Evolutionary conservation across 2,797 vertebrate genomes (phyloP), one percentile per base, ranked within the genome.

Genomic region (Clamator glandarius): DNA sequence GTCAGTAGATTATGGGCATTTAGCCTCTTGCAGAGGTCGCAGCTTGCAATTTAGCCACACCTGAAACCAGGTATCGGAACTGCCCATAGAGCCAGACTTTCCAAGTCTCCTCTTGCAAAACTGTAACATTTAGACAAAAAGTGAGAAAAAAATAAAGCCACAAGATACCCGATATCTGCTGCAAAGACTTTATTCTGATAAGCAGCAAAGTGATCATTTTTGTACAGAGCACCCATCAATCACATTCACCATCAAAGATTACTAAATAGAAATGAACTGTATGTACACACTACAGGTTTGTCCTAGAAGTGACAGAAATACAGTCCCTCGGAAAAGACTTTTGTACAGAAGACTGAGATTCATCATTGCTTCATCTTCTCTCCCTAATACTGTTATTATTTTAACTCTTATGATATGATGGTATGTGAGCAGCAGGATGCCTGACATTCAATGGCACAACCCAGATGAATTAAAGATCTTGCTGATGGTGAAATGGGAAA

Each of bases 31-130:
- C 78, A 76, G 70, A 81, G 73, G 87, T 58, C 89, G 72, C 31
- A 77, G 70, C n/a, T 78, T 85, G 69, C 83, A 94, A 61, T 91
- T 80, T 76, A 92, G 90, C 84, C 87, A 61, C 41, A 85, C 82
- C 85, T 90, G 85, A 91, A 96, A 96, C 62, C 55, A 94, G 64
- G 15, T 80, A 92, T 9, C 63, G 63, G 59, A 63, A 44, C 50
- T 82, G 91, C 66, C 51, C 51, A 68, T 2, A 3, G 28, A 28
- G 48, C 29, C 4, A 17, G 59, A 12, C 57, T 84, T 94, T 68
- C 8, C 2, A 82, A 81, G 78, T 57, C 23, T 87, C 78, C 52
- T 69, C 69, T 36, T 64, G 33, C n/a, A 68, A 88, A 96, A 51
- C 29, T 39, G 73, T 63, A 74, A 57, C 0, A 0, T 58, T 78